phyloP scores from a whole-genome alignment of 2,888 invertebrate genomes.

The Nysson spinosus region DNA sequence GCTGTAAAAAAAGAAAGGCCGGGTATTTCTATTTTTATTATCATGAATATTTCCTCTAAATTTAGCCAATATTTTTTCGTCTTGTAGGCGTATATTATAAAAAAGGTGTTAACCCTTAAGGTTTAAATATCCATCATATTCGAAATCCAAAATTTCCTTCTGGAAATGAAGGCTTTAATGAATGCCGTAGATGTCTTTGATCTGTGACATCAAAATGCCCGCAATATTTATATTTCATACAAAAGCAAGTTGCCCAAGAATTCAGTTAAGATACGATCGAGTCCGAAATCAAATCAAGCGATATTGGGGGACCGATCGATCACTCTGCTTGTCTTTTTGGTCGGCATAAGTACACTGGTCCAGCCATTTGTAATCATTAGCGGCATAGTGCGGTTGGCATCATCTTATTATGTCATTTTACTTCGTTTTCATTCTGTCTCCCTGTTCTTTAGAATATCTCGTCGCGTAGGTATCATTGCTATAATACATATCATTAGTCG shows the following conservation, averaged over 20 bases:
- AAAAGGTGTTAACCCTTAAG: not conserved
- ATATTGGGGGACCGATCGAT: slow-evolving; percentile 60
- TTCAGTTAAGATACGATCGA: slow-evolving; percentile 25
- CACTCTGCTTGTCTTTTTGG: slow-evolving; percentile 53
- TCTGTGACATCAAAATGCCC: not conserved
- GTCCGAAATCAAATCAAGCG: slow-evolving; percentile 55
- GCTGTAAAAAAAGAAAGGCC: not conserved
- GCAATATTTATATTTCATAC: slow-evolving; percentile 13
- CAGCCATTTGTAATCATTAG: slow-evolving; percentile 73
- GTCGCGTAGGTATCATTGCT: slow-evolving; percentile 18
- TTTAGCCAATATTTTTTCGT: not conserved
- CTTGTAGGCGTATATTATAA: not conserved
- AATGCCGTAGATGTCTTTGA: no score
- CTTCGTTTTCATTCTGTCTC: slow-evolving; percentile 46
- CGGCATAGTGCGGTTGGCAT: slow-evolving; percentile 65
- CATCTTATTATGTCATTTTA: slow-evolving; percentile 71
- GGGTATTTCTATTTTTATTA: not conserved
- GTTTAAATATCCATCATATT: no score
- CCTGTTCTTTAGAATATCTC: slow-evolving; percentile 27
- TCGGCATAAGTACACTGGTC: slow-evolving; percentile 44
- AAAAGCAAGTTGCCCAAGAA: slow-evolving; percentile 37
- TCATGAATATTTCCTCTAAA: not conserved
- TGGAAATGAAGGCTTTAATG: no score
- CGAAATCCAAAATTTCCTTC: no score
- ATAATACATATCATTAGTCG: no score